phyloP scores from a whole-genome alignment of 2,797 vertebrate genomes.

The Antrozous pallidus region DNA sequence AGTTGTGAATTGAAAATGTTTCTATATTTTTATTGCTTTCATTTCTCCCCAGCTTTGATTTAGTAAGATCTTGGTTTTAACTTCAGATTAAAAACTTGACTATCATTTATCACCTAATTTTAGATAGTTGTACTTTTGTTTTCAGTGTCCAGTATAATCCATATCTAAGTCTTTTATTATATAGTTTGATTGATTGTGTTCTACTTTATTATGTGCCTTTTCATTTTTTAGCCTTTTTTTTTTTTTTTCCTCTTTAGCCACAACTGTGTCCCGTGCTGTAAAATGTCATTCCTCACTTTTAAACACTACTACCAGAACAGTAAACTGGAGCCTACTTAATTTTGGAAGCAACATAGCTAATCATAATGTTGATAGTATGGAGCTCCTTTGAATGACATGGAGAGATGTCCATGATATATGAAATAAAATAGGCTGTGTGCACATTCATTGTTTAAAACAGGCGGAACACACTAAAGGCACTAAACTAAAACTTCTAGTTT shows the following conservation, averaged over 20 bases:
- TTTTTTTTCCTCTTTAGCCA: neutral
- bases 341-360: neutral
- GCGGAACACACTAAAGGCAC: neutral
- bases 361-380: neutral
- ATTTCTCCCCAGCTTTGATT: neutral
- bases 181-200: neutral
- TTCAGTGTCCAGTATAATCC: neutral
- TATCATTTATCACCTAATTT: neutral
- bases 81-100: neutral
- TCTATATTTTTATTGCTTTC: neutral
- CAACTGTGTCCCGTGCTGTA: neutral
- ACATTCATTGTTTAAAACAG: neutral
- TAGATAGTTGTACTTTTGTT: neutral
- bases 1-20: neutral
- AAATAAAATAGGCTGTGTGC: neutral
- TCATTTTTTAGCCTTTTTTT: neutral
- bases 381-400: neutral
- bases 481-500: neutral
- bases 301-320: neutral
- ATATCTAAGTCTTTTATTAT: neutral
- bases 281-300: neutral
- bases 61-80: neutral
- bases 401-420: neutral
- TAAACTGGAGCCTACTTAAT: neutral
- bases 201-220: neutral